phyloP scores from a whole-genome alignment of 2,888 invertebrate species.

The Polymixis flavicincta region DNA sequence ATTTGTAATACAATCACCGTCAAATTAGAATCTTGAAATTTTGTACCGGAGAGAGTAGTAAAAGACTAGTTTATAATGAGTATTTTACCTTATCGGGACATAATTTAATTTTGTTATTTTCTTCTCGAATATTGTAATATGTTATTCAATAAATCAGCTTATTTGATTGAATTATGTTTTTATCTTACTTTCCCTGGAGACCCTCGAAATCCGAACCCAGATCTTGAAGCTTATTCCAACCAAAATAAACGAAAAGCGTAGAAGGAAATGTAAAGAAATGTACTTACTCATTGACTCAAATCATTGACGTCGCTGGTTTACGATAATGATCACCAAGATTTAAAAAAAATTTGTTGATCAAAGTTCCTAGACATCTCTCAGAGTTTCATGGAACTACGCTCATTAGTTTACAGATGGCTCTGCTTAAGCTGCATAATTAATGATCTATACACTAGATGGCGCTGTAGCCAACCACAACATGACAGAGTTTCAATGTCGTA shows the following conservation, averaged over 20 bases:
- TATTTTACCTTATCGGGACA: conserved; percentile 53
- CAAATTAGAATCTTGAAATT: conserved; percentile 44
- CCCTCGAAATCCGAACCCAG: neutral
- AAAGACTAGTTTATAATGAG: conserved; percentile 77
- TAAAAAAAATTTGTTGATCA: neutral
- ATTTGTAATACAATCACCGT: conserved; percentile 49
- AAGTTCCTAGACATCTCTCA: conserved; percentile 28
- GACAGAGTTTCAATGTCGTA: too few relatives aligned
- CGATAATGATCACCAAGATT: too few relatives aligned
- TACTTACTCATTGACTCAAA: neutral
- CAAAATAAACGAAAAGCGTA: neutral
- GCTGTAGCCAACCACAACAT: conserved; percentile 1
- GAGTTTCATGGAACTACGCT: neutral
- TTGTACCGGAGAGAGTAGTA: conserved; percentile 81
- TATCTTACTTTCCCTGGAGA: neutral
- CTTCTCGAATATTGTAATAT: conserved; percentile 72
- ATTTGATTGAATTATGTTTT: conserved; percentile 43
- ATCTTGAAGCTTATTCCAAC: neutral
- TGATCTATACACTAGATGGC: conserved; percentile 60
- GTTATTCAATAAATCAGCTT: conserved; percentile 66
- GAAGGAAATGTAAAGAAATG: neutral
- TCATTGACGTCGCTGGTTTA: neutral
- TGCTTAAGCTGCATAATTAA: neutral
- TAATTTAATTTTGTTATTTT: conserved; percentile 65
- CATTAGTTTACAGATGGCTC: conserved; percentile 33